A percentile compares a stretch with the other conserved stretches of the same genome.
These are phyloP conservation scores for Hydrotaea cyrtoneurina DNA, from an alignment of 2,888 invertebrate genomes.

Conservation along the genomic window DNA sequence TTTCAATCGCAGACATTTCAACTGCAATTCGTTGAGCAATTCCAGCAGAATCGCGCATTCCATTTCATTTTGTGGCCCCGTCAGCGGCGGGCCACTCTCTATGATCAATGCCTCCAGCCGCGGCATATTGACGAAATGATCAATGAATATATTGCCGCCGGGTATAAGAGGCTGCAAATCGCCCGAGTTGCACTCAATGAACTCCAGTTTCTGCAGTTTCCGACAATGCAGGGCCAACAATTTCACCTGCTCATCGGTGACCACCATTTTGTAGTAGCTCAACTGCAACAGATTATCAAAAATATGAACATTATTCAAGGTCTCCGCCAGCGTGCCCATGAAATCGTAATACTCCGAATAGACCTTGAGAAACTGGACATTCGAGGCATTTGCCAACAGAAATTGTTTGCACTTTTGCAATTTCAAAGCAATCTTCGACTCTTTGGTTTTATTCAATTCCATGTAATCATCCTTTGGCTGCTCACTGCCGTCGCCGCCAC, in stretches of 20 bases:
- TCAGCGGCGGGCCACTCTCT: not conserved
- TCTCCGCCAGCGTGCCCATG: conserved; percentile 29
- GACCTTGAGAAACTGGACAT: conserved; percentile 25
- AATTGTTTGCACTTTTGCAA: conserved; percentile 37
- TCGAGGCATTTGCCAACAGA: conserved; percentile 42
- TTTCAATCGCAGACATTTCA: conserved; percentile 44
- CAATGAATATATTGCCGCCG: conserved; percentile 51
- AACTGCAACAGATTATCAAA: conserved; percentile 47
- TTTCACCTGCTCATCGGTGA: conserved; percentile 35
- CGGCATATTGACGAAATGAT: conserved; percentile 35
- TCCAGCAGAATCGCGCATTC: conserved; percentile 39
- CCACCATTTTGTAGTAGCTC: conserved; percentile 47
- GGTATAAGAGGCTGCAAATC: conserved; percentile 41
- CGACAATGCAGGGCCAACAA: conserved; percentile 25
- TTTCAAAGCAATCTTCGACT: conserved; percentile 33
- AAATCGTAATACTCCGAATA: conserved; percentile 50
- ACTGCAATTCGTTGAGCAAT: conserved; percentile 41
- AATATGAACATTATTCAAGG: conserved; percentile 45
- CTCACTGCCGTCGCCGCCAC: not conserved
- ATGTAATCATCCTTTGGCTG: not conserved
- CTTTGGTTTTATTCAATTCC: not conserved
- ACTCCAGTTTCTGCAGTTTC: conserved; percentile 48
- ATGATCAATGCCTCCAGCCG: conserved; percentile 31
- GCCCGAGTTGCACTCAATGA: conserved; percentile 46
- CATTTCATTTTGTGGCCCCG: not conserved